Base-by-base conservation (phyloP, 2,113 vertebrate genomes). In the Tursiops truncatus region DNA sequence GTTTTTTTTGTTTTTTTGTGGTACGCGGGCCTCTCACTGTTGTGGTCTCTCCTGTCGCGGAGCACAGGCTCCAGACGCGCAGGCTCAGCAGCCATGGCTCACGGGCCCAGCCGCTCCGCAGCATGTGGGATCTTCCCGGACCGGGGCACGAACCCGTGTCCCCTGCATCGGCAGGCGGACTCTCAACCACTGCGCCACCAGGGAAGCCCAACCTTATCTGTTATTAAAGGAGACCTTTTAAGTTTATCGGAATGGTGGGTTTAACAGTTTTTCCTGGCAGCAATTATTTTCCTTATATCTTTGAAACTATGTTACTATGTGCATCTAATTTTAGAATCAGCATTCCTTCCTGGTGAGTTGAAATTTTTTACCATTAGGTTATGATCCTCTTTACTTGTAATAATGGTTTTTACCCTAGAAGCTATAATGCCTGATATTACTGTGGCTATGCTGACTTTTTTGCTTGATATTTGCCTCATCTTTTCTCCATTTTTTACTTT, bases 201-300 rank as follows among this genome's bases (percentile, higher is more conserved):
- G 44, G 44, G 44, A 47, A 47, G 44, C 44, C 44, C 44, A 47
- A 17, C 23, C 71, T 83, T 36, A 67, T 73, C 38, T 93, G 4
- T 77, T 73, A 60, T 77, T 83, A 53, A 47, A 77, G 89, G 23
- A 44, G 0, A 15, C 73, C 81, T 84, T 96, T 82, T 60, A 95
- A 76, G 15, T 38, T 91, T 15, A 26, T 77, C 10, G 60, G 36
- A 95, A 80, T 91, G 31, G 5, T 93, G 17, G 14, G 21, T 53
- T 91, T 84, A 91, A 31, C 56, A 94, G 25, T 97, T 96, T 95
- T 20, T 77, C 86, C 62, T 87, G 81, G 17, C 8, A 68, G 18
- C 23, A 50, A 1, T 93, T 77, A 94, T 88, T 89, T 70, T 33
- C 65, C 38, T 71, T 73, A 3, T 38, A 23, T 90, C n/a, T 87